Percentiles rank a stretch among this genome's conserved stretches.
Conservation (phyloP, 2,797 vertebrate genomes). For the Pseudochaenichthys georgianus region DNA sequence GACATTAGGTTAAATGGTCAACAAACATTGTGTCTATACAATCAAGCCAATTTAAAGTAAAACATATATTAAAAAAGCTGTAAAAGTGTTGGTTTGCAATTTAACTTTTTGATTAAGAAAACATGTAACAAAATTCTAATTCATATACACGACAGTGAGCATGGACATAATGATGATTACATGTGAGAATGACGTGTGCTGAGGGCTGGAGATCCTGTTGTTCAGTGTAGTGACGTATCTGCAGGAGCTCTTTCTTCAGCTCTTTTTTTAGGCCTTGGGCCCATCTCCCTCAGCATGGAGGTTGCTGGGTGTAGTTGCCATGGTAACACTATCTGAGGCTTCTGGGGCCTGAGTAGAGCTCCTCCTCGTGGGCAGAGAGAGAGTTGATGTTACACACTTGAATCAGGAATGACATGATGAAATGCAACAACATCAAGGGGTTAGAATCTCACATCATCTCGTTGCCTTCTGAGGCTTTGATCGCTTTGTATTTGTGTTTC, state of each 20-base stretch:
- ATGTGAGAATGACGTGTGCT: conserved; percentile 9
- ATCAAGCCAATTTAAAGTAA: neutral
- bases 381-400: neutral
- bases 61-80: neutral
- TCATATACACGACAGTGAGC: neutral
- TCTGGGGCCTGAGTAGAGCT: conserved; percentile 36
- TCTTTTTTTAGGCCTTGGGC: conserved; percentile 40
- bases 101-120: conserved; percentile 12
- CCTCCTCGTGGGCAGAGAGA: conserved; percentile 60
- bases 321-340: conserved; percentile 40
- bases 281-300: conserved; percentile 46
- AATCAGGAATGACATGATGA: neutral
- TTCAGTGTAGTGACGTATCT: conserved; percentile 22
- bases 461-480: conserved; percentile 50
- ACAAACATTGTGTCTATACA: conserved; percentile 4
- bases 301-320: conserved; percentile 44
- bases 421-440: neutral
- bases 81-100: neutral
- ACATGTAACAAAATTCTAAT: conserved; percentile 1
- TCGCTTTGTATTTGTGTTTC: conserved; percentile 59
- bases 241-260: conserved; percentile 29
- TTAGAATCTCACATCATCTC: conserved; percentile 69
- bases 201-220: conserved; percentile 13
- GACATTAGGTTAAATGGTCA: conserved; percentile 11
- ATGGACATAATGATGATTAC: neutral